phyloP scores from a whole-genome alignment of 1,140 invertebrate species.

The Samia ricini region DNA sequence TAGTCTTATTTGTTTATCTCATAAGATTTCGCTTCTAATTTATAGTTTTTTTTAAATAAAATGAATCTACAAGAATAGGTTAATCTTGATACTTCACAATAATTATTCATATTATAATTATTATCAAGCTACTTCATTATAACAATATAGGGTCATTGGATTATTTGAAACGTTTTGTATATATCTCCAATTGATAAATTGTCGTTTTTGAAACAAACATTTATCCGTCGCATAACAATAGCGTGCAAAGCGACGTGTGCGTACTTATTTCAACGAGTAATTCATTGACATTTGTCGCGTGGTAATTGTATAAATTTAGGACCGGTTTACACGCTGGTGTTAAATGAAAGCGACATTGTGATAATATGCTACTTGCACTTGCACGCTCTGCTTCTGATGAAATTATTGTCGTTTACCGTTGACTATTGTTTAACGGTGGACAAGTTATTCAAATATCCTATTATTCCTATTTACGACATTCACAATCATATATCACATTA shows the following conservation, averaged over 20 bases:
- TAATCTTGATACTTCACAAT: too few species aligned
- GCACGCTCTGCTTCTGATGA: not conserved
- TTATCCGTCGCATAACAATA: not conserved
- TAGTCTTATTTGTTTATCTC: too few species aligned
- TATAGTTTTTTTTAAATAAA: too few species aligned
- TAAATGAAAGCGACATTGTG: constrained; percentile 40
- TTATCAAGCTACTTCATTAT: too few species aligned
- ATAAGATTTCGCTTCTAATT: too few species aligned
- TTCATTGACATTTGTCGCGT: constrained; percentile 2
- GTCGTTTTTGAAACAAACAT: too few species aligned
- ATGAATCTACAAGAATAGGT: too few species aligned
- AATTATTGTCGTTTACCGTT: constrained; percentile 25
- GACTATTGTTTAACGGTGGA: constrained; percentile 37
- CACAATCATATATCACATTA: not conserved
- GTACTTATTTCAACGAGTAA: constrained; percentile 4
- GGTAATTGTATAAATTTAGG: constrained; percentile 17
- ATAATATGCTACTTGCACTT: constrained; percentile 40
- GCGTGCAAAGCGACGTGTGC: not conserved
- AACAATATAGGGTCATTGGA: too few species aligned
- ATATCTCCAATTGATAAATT: too few species aligned
- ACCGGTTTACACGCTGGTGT: constrained; percentile 31
- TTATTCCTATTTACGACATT: not conserved
- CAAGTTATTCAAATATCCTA: constrained; percentile 22
- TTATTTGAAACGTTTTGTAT: too few species aligned
- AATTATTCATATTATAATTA: too few species aligned